These are phyloP conservation scores for Phylloscopus whistleri DNA, from an alignment of 2,113 vertebrate species.

Conservation along the genomic window DNA sequence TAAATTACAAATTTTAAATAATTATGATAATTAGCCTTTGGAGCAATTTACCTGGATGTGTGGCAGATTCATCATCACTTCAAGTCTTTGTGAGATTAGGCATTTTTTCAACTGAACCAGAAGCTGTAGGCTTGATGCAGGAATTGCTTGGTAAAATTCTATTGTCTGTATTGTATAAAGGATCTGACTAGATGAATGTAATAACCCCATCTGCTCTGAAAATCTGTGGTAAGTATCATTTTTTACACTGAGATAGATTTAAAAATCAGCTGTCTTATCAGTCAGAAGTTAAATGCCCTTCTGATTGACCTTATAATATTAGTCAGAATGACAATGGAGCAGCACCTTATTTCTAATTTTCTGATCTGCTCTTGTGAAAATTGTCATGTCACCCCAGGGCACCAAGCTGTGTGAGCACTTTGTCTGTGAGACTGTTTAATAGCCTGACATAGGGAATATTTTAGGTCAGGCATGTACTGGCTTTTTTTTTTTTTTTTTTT, in stretches of 20 bases:
- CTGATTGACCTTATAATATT: slow-evolving; percentile 18
- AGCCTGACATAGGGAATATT: not conserved
- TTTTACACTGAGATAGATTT: not conserved
- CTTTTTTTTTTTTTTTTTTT: slow-evolving; percentile 10
- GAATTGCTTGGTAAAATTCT: slow-evolving; percentile 44
- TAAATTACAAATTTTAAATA: slow-evolving; percentile 50
- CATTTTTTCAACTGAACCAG: slow-evolving; percentile 36
- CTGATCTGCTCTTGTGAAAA: not conserved
- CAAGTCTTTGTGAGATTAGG: slow-evolving; percentile 28
- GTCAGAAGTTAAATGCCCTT: slow-evolving; percentile 34
- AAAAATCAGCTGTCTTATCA: slow-evolving; percentile 10
- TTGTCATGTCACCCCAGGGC: not conserved
- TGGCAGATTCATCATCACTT: slow-evolving; percentile 42
- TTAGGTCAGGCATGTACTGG: not conserved
- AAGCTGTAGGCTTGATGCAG: slow-evolving; percentile 51
- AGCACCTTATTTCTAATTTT: not conserved
- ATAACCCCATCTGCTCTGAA: slow-evolving; percentile 38
- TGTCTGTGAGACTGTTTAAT: not conserved
- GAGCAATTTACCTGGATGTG: slow-evolving; percentile 16
- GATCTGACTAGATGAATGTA: slow-evolving; percentile 47
- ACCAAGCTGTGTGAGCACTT: not conserved
- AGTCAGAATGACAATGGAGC: slow-evolving; percentile 19
- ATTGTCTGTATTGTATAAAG: slow-evolving; percentile 36
- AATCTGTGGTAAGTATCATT: not conserved
- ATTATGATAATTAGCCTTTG: slow-evolving; percentile 37